Base-by-base conservation (phyloP, 2,888 invertebrate species). In the Leptinotarsa peninsularis region DNA sequence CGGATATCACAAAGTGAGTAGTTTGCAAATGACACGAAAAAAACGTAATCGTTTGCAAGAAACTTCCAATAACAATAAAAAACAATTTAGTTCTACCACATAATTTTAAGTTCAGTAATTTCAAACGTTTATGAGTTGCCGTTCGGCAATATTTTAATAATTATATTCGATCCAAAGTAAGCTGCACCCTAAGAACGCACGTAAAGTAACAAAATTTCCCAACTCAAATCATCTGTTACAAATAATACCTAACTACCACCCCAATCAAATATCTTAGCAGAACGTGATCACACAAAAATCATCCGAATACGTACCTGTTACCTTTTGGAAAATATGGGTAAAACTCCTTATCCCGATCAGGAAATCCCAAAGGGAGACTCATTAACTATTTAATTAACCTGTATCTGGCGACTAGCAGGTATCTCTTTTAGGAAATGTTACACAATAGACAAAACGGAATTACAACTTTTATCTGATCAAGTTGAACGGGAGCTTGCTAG, bases 251-350 rank as follows among this genome's bases (percentile, higher is more conserved):
- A 18, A 54, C 54, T 18, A 58, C 33, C n/a, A 63, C 63, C 63
- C 63, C 33, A 63, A 63, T 63, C 63, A n/a, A 63, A 33, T 63
- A 63, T 43, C 33, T 21, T 23, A 23, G 21, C 43, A 63, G 63
- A 33, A 63, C 63, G 63, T 63, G 63, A 63, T 63, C 27, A n/a
- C 18, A 63, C 63, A 63, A 63, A 63, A 7, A 63, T 18, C 2
- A 43, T 43, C 63, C 33, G 10, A 63, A 63, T 63, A 63, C 63
- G 63, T 63, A 63, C 63, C 63, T 63, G 33, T 33, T 33, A 10
- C 3, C 63, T 70, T 69, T 58, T 21, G 54, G 70, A 70, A 58
- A 70, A 58, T 60, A 58, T 70, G 58, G 58, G 33, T 49, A 10
- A 63, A 33, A 63, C n/a, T 14, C 27, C 15, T 63, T 33, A 63